Percentiles rank a stretch among this genome's conserved stretches.
phyloP scores from a whole-genome alignment of 2,113 vertebrate genomes.

The Lepidothrix coronata region DNA sequence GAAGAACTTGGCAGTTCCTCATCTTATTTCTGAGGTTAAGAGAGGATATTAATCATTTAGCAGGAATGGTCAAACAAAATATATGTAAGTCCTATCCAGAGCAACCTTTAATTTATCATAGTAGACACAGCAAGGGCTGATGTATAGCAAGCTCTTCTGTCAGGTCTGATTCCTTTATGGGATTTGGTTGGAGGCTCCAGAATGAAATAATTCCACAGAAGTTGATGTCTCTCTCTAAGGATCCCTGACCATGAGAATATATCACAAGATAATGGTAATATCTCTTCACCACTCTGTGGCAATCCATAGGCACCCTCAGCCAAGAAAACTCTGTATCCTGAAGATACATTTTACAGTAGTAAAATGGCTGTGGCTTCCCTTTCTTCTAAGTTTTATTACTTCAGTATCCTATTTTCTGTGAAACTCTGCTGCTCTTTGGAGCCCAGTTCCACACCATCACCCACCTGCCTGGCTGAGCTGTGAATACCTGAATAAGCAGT shows the following conservation, averaged over 20 bases:
- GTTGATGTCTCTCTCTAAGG: background rate
- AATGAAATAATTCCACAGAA: background rate
- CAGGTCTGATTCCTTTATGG: background rate
- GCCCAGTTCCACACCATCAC: fast-evolving
- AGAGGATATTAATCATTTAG: conserved; percentile 1
- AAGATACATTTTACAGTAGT: background rate
- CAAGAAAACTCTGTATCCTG: background rate
- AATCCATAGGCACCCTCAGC: background rate
- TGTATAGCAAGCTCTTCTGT: background rate
- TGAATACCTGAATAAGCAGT: background rate
- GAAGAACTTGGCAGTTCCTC: background rate
- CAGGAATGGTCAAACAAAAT: background rate
- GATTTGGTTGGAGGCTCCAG: background rate
- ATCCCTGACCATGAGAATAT: background rate
- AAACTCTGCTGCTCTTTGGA: background rate
- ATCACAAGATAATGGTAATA: background rate
- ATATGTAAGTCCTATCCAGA: background rate
- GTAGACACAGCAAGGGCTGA: background rate
- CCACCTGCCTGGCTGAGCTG: background rate
- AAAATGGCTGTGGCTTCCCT: background rate
- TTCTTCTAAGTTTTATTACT: background rate
- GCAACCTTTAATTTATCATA: background rate
- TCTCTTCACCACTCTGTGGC: background rate
- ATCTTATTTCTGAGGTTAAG: background rate
- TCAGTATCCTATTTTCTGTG: background rate